Evolutionary conservation across 2,888 invertebrate genomes (phyloP).

Genomic region (Dilophus febrilis): DNA sequence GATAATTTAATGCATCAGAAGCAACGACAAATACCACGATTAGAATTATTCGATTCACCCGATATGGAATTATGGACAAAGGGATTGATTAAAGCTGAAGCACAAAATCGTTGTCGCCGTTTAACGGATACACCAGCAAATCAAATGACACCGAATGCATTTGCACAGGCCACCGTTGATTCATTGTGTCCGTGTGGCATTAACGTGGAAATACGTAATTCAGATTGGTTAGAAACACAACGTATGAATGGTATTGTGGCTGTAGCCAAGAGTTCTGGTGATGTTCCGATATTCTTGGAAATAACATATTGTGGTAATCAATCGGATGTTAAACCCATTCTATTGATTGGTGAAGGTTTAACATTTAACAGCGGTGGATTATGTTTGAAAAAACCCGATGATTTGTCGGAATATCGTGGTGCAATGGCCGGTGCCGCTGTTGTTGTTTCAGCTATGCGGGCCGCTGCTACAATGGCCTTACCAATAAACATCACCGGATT

Average conservation of each 20-base stretch:
- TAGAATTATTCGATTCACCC: constrained; percentile 35
- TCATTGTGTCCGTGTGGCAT: constrained; percentile 41
- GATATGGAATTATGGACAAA: constrained; percentile 40
- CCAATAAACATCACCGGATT: constrained; percentile 35
- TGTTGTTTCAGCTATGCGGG: constrained; percentile 34
- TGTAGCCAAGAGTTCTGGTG: constrained; percentile 30
- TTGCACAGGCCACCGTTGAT: constrained; percentile 46
- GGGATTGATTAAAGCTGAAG: constrained; percentile 51
- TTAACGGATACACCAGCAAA: constrained; percentile 57
- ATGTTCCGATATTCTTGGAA: constrained; percentile 39
- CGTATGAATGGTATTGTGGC: constrained; percentile 35
- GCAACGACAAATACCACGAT: constrained; percentile 30
- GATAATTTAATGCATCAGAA: constrained; percentile 36
- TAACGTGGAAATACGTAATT: constrained; percentile 30
- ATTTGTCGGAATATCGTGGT: constrained; percentile 28
- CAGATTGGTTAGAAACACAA: constrained; percentile 38
- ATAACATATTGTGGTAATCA: constrained; percentile 33
- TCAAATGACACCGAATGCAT: constrained; percentile 55
- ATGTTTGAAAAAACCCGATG: constrained; percentile 16
- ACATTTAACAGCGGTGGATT: constrained; percentile 33
- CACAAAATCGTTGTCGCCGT: constrained; percentile 53
- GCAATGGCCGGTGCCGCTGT: constrained; percentile 48
- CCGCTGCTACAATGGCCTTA: constrained; percentile 34
- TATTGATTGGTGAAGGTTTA: constrained; percentile 39
- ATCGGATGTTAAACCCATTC: constrained; percentile 31